phyloP scores from a whole-genome alignment of 2,888 invertebrate genomes.

The Drosophila demipolita region DNA sequence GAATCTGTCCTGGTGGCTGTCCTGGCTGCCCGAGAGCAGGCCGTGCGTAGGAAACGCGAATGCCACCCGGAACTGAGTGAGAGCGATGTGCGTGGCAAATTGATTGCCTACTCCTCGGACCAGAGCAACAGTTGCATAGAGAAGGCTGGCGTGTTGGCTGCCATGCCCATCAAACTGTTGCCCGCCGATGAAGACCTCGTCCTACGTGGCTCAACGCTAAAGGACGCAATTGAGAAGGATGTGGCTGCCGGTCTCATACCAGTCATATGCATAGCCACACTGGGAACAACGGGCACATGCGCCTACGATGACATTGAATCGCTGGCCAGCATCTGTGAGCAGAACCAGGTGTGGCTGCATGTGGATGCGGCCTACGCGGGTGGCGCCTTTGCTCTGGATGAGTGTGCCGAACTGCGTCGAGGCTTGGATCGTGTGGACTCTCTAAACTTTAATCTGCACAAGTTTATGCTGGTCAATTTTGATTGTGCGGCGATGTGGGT shows the following conservation, averaged over 20 bases:
- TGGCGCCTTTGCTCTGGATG: conserved; percentile 95
- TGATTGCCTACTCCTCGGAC: conserved; percentile 93
- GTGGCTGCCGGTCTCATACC: conserved; percentile 92
- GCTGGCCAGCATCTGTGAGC: conserved; percentile 92
- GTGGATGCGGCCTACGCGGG: conserved; percentile 99
- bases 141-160: conserved; percentile 92
- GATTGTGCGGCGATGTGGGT: conserved; percentile 98
- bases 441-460: conserved; percentile 97
- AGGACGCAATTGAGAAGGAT: conserved; percentile 91
- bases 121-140: conserved; percentile 96
- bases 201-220: conserved; percentile 89
- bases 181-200: conserved; percentile 88
- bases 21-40: conserved; percentile 91
- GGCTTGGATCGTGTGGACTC: conserved; percentile 94
- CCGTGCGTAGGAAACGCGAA: conserved; percentile 86
- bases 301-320: conserved; percentile 95
- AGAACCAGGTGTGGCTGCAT: conserved; percentile 94
- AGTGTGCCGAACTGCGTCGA: conserved; percentile 90
- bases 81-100: conserved; percentile 88
- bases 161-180: conserved; percentile 91
- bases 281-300: conserved; percentile 95
- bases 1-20: conserved; percentile 94
- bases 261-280: conserved; percentile 92
- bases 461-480: conserved; percentile 97
- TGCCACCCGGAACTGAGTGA: conserved; percentile 88